These are phyloP conservation scores for Loripinus fragilis DNA, from an alignment of 2,888 invertebrate species.

Conservation along the genomic window DNA sequence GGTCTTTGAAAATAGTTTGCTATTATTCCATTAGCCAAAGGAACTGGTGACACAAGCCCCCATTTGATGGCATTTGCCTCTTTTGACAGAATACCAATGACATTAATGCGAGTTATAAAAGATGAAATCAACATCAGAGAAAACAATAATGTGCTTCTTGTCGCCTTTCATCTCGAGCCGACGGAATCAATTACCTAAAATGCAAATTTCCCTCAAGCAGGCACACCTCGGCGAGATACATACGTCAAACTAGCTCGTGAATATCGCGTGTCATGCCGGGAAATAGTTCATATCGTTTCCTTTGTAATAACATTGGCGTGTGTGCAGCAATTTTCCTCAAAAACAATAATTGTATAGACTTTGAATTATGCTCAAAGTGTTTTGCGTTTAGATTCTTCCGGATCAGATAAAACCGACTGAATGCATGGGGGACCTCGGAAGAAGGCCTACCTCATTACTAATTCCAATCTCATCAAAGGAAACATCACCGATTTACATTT, in stretches of 20 bases:
- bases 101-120: constrained; percentile 62
- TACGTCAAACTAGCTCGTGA: constrained; percentile 59
- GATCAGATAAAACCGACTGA: constrained; percentile 62
- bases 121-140: constrained; percentile 62
- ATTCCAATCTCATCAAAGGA: constrained; percentile 58
- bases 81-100: constrained; percentile 59
- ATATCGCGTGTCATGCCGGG: constrained; percentile 54
- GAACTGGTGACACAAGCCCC: constrained; percentile 33
- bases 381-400: constrained; percentile 52
- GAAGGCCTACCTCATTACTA: constrained; percentile 60
- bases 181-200: constrained; percentile 62
- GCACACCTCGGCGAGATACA: constrained; percentile 45
- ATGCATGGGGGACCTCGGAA: constrained; percentile 53
- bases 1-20: too few relatives aligned
- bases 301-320: constrained; percentile 54
- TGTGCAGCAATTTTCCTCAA: constrained; percentile 57
- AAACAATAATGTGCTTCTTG: constrained; percentile 61
- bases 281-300: constrained; percentile 57
- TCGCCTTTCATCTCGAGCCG: constrained; percentile 51
- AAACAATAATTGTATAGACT: constrained; percentile 62
- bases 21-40: constrained; percentile 45
- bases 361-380: constrained; percentile 64
- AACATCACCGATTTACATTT: constrained; percentile 60
- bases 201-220: constrained; percentile 54
- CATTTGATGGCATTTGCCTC: constrained; percentile 44